Evolutionary conservation across 1,140 invertebrate species (phyloP).

Genomic region (Meloidogyne exigua): DNA sequence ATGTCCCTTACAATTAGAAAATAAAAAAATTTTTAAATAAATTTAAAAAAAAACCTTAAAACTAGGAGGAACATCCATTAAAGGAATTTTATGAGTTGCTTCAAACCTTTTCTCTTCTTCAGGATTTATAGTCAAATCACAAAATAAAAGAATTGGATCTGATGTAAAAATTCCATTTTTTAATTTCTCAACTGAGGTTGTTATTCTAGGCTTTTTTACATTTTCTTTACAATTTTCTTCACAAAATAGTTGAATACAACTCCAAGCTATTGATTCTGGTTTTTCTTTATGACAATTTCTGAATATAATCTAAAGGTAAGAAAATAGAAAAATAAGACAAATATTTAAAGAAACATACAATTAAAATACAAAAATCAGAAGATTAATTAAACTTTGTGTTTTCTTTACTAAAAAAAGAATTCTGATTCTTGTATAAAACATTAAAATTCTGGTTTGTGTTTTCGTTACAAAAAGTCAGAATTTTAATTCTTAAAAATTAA

Average conservation of each 20-base stretch:
- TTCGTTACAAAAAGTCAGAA: too few relatives aligned
- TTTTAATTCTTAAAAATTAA: too few relatives aligned
- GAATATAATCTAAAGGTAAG: conserved; percentile 32
- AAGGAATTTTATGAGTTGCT: conserved; percentile 35
- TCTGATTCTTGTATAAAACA: too few relatives aligned
- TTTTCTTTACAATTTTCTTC: conserved; percentile 39
- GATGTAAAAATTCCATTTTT: conserved; percentile 60
- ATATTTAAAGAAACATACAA: neutral
- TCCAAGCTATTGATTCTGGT: conserved; percentile 51
- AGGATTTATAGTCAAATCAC: conserved; percentile 46
- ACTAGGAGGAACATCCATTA: conserved; percentile 37
- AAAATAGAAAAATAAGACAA: neutral
- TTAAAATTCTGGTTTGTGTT: too few relatives aligned
- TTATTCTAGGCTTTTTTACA: conserved; percentile 6
- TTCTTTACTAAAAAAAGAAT: too few relatives aligned
- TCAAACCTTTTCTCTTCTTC: conserved; percentile 45
- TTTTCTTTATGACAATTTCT: conserved; percentile 26
- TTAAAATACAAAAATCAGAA: too few relatives aligned
- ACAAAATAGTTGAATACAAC: conserved; percentile 61
- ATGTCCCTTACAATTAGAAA: too few relatives aligned
- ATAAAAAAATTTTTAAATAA: conserved; percentile 40
- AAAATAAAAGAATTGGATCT: conserved; percentile 54
- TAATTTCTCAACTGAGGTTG: conserved; percentile 42
- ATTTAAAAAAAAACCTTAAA: conserved; percentile 40
- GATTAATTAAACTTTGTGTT: too few relatives aligned